Base-by-base conservation (phyloP, 2,888 invertebrate species). In the Caenorhabditis auriculariae region DNA sequence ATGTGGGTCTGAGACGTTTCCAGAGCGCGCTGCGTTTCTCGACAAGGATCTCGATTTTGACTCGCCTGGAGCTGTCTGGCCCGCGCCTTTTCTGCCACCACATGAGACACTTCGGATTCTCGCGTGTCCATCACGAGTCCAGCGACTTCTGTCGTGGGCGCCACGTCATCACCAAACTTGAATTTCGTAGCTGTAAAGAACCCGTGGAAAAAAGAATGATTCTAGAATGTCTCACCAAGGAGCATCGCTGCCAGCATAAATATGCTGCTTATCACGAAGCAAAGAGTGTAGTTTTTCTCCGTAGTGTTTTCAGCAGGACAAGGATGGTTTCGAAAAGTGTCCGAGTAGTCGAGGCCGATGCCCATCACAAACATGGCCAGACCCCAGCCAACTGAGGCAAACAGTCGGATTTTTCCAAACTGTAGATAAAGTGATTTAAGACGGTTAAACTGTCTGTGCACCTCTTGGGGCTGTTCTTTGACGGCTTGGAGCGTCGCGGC, bases 311-410 rank as follows among this genome's bases (percentile, higher is more conserved):
- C 74, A 17, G 54, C 59, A 5, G 80, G 80, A 57, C 80, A 80
- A n/a, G 80, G 80, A 66, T 80, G 80, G 54, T 80, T 80, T 5
- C 92, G 90, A 83, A 98, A 96, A 0, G 93, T 89, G 21, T 93
- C 93, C 55, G 94, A 93, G 83, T 95, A 93, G 84, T 98, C 96
- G 60, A 98, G 85, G 1, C 91, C 93, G 76, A 93, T 92, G 58
- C 92, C 93, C 59, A 98, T 93, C 82, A 96, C 89, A 84, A 98
- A 96, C 96, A 98, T 98, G 43, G 96, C 91, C 74, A 96, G 85
- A 27, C 93, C 96, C 96, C 96, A 98, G 42, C 96, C 96, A 54
- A 95, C 86, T 19, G 93, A 94, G 2, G 94, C 94, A 82, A 94
- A 96, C 92, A 98, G 94, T 72, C 96, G 88, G 84, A 96, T 96